A percentile compares a stretch with the other conserved stretches of the same genome.
phyloP scores from a whole-genome alignment of 2,113 vertebrate genomes.

The Morone saxatilis region DNA sequence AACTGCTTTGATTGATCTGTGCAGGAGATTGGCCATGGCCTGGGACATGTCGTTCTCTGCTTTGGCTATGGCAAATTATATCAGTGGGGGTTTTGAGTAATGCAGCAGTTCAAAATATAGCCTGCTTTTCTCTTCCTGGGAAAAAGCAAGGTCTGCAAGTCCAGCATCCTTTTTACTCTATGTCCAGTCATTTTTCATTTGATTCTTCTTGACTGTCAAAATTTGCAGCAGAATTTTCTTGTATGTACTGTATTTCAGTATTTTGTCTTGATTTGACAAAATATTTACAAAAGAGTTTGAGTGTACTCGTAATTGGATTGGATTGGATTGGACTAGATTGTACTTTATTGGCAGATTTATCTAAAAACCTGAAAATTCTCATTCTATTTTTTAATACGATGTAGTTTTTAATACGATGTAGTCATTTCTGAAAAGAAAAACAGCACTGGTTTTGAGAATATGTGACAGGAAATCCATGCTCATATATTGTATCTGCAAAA shows the following conservation, averaged over 20 bases:
- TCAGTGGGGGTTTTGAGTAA: slow-evolving; percentile 48
- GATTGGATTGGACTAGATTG: neutral
- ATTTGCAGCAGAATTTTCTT: neutral
- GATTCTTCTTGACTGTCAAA: neutral
- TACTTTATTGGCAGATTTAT: neutral
- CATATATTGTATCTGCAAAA: too few relatives aligned
- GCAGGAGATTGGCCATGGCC: slow-evolving; percentile 74
- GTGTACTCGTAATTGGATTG: neutral
- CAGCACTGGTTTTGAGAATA: too few relatives aligned
- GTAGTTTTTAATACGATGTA: too few relatives aligned
- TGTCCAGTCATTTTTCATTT: slow-evolving; percentile 30
- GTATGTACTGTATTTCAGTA: neutral
- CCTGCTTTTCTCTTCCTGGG: slow-evolving; percentile 59
- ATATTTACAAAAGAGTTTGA: neutral
- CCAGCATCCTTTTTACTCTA: neutral
- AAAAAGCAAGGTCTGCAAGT: slow-evolving; percentile 21
- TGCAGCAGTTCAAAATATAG: slow-evolving; percentile 45
- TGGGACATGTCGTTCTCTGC: slow-evolving; percentile 33
- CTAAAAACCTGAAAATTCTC: neutral
- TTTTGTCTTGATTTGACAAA: neutral
- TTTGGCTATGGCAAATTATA: slow-evolving; percentile 52
- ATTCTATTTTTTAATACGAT: too few relatives aligned
- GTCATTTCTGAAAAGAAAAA: too few relatives aligned
- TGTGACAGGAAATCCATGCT: too few relatives aligned
- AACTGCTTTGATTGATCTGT: slow-evolving; percentile 77